Base-by-base conservation (phyloP, 1,140 invertebrate species). In the Anastrepha ludens region DNA sequence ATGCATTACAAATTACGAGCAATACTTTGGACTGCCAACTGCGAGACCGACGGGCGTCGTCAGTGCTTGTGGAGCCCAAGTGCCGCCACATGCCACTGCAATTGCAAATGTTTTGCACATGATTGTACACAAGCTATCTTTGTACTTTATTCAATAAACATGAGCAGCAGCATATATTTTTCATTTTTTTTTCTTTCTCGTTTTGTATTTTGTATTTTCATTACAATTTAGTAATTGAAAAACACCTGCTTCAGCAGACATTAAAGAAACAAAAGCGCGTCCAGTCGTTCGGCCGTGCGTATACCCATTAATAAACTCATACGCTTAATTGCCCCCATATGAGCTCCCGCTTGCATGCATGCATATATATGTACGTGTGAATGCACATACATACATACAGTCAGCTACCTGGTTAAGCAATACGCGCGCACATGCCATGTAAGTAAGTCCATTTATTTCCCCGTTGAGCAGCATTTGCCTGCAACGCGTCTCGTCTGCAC, bases 1-100 rank as follows among this genome's bases (percentile, higher is more conserved):
- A 74, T 74, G 39, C 47, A n/a, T 81, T 74, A 81, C 47, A 81
- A 58, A 81, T 81, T 81, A 13, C 47, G 9, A n/a, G 44, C 50
- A 55, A 50, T 29, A 17, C 44, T 81, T 81, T 81, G 74, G 55
- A 47, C 47, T 41, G 15, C 6, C 7, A 81, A 20, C 74, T 8
- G 13, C 44, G 8, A 55, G 67, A 11, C 29, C 29, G 65, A 44
- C 15, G 41, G 41, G 41, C 41, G 67, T 4, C 41, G 67, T 4
- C 41, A 47, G 7, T 13, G 67, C 39, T 41, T 47, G 29, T 20
- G 62, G 64, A 74, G 13, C 13, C 39, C 39, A 47, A 74, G 44
- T 74, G 41, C 67, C 11, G 15, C 4, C 15, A 47, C 41, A 47
- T 74, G 67, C 41, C 39, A 74, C 39, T 7, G 39, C 9, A 39